phyloP scores from a whole-genome alignment of 1,140 invertebrate species.

The Conus betulinus region DNA sequence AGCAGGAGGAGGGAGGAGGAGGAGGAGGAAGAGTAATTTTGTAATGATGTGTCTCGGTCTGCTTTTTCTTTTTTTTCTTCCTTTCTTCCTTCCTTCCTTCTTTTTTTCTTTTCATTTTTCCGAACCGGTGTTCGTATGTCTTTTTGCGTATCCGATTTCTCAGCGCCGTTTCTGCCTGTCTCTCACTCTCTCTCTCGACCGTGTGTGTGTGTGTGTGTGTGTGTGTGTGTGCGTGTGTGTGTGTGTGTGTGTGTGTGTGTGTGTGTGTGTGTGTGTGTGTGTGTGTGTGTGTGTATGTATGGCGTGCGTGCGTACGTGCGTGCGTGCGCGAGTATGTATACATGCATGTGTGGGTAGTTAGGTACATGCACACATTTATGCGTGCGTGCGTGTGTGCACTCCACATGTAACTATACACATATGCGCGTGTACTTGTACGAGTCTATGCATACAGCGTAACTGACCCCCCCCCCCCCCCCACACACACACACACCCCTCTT shows the following conservation, averaged over 20 bases:
- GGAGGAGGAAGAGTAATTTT: too few species aligned
- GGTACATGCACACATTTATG: not conserved
- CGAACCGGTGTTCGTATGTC: too few species aligned
- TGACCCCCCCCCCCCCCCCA: too few species aligned
- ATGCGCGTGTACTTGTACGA: not conserved
- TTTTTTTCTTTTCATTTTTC: not conserved
- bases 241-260: not conserved
- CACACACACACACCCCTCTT: too few species aligned
- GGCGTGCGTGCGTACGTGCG: not conserved
- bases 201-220: not conserved
- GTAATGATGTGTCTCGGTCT: not conserved
- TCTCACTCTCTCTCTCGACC: not conserved
- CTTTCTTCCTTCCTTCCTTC: not conserved
- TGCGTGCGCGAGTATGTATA: not conserved
- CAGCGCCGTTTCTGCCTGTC: too few species aligned
- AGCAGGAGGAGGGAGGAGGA: too few species aligned
- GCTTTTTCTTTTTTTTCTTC: not conserved
- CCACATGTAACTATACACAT: not conserved
- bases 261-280: not conserved
- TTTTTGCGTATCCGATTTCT: too few species aligned
- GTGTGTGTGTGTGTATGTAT: conserved; percentile 24
- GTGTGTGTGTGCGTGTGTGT: not conserved
- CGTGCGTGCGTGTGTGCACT: not conserved
- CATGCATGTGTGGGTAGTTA: not conserved
- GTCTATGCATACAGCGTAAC: not conserved